Conservation (phyloP, 2,888 invertebrate species). For the Drosophila pseudotalamancana region DNA sequence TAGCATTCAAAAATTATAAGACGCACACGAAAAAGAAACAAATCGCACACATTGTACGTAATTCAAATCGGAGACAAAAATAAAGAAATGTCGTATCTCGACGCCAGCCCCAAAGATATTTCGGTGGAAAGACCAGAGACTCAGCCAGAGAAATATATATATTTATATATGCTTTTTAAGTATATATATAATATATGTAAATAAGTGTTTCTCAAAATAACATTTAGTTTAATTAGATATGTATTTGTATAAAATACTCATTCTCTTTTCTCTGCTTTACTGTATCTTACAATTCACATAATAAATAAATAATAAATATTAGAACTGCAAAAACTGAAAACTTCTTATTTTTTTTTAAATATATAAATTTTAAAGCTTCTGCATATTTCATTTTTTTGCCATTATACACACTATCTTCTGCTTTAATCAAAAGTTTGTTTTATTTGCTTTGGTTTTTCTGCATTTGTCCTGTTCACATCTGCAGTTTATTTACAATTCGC, state of each 20-base stretch:
- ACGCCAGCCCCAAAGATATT: constrained; percentile 43
- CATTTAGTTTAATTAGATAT: too few relatives aligned
- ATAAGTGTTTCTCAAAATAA: too few relatives aligned
- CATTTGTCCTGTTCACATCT: constrained; percentile 61
- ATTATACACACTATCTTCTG: not conserved
- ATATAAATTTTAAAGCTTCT: too few relatives aligned
- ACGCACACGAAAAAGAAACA: constrained; percentile 41
- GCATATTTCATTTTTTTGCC: too few relatives aligned
- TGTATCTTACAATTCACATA: too few relatives aligned
- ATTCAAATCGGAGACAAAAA: constrained; percentile 67
- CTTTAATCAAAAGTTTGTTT: constrained; percentile 25
- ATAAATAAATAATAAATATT: too few relatives aligned
- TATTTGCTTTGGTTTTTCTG: constrained; percentile 19
- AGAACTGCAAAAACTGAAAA: too few relatives aligned
- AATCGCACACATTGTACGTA: constrained; percentile 50
- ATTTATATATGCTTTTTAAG: not conserved
- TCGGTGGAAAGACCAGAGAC: constrained; percentile 37
- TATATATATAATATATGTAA: not conserved
- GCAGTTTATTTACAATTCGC: constrained; percentile 65
- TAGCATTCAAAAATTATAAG: constrained; percentile 72
- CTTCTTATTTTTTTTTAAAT: too few relatives aligned
- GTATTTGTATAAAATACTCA: too few relatives aligned
- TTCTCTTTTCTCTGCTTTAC: too few relatives aligned
- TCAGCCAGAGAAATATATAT: constrained; percentile 13
- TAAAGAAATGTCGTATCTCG: constrained; percentile 58